phyloP scores from a whole-genome alignment of 2,888 invertebrate species.

The Apantesis nais region DNA sequence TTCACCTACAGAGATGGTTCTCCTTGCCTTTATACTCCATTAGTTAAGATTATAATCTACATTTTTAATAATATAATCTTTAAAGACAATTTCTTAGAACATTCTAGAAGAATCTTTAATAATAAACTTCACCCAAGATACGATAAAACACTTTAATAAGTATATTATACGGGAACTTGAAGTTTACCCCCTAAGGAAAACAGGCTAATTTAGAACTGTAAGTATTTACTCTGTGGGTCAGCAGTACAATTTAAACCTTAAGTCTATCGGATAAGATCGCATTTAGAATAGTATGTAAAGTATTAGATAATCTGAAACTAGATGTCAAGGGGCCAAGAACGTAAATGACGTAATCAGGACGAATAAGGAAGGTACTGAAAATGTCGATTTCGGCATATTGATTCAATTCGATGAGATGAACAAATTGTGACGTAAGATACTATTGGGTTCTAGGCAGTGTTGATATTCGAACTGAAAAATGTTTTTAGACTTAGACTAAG shows the following conservation, averaged over 20 bases:
- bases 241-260: slow-evolving; percentile 1
- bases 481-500: too few species aligned
- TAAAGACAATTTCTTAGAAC: not conserved
- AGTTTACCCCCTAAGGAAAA: slow-evolving; percentile 1
- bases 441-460: not conserved
- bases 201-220: not conserved
- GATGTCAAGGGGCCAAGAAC: slow-evolving; percentile 52
- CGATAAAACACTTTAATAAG: not conserved
- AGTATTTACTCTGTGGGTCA: not conserved
- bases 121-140: not conserved
- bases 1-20: too few species aligned
- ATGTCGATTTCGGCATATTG: slow-evolving; percentile 26
- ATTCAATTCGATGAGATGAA: not conserved
- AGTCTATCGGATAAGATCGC: not conserved
- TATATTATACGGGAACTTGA: slow-evolving; percentile 5
- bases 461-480: too few species aligned
- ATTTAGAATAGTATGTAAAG: not conserved
- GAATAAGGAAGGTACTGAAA: slow-evolving; percentile 35
- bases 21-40: too few species aligned
- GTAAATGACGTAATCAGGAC: slow-evolving; percentile 53
- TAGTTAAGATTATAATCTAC: too few species aligned
- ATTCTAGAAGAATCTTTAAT: not conserved
- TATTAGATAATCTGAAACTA: slow-evolving; percentile 40
- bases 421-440: not conserved
- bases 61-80: not conserved